Conservation (phyloP, 2,888 invertebrate species). For the Dryocosmus kuriphilus region DNA sequence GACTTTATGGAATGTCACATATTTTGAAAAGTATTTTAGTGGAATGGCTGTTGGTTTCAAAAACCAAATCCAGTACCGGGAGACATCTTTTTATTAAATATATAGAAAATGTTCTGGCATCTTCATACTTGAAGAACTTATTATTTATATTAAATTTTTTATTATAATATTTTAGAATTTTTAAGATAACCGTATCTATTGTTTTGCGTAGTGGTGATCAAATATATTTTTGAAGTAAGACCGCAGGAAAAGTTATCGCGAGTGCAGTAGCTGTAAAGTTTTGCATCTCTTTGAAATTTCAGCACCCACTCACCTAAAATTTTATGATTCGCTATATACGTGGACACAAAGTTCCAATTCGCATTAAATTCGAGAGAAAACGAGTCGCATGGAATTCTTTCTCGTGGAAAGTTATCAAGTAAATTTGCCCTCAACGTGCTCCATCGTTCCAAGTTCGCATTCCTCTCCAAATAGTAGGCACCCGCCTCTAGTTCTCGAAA, state of each 20-base stretch:
- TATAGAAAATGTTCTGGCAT: too few species aligned
- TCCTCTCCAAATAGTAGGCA: slow-evolving; percentile 35
- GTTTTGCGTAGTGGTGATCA: too few species aligned
- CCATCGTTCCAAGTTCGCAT: slow-evolving; percentile 22
- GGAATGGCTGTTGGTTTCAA: background rate
- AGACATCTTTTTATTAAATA: too few species aligned
- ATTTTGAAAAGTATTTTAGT: background rate
- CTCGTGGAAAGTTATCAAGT: slow-evolving; percentile 33
- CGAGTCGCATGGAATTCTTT: slow-evolving; percentile 3
- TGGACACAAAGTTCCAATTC: slow-evolving; percentile 27
- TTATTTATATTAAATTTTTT: too few species aligned
- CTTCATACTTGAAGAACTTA: too few species aligned
- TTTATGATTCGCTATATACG: slow-evolving; percentile 7
- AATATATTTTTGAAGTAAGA: background rate
- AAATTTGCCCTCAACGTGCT: slow-evolving; percentile 38
- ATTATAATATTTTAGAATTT: too few species aligned
- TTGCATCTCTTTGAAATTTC: background rate
- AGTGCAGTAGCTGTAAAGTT: background rate
- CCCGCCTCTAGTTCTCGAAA: slow-evolving; percentile 29
- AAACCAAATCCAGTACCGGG: background rate
- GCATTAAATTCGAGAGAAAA: slow-evolving; percentile 19
- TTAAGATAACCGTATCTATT: background rate
- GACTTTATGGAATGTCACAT: background rate
- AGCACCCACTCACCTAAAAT: background rate
- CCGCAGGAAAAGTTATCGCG: background rate